phyloP scores from a whole-genome alignment of 2,113 vertebrate species.

The Glaucidium brasilianum region DNA sequence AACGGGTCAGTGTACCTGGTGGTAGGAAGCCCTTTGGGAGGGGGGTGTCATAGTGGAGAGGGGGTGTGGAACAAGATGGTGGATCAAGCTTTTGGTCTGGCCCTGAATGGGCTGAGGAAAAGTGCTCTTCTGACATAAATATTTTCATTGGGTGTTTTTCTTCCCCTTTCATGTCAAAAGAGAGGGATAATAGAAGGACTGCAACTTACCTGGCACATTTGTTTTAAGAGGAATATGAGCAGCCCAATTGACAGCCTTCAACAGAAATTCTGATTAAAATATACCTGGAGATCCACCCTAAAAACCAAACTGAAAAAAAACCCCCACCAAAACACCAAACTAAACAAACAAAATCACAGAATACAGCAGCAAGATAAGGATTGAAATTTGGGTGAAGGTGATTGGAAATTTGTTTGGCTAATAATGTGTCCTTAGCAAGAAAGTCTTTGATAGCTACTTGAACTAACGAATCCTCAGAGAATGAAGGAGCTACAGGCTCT shows the following conservation, averaged over 20 bases:
- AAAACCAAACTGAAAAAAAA: not conserved
- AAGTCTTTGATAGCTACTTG: not conserved
- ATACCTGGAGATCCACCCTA: not conserved
- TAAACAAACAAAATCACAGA: not conserved
- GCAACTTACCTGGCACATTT: not conserved
- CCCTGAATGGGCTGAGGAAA: not conserved
- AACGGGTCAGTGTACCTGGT: not conserved
- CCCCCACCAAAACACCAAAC: not conserved
- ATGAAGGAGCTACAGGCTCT: not conserved
- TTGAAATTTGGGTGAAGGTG: not conserved
- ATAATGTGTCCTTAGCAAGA: not conserved
- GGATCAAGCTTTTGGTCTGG: not conserved
- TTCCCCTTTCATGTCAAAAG: not conserved
- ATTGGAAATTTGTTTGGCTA: not conserved
- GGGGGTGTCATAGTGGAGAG: not conserved
- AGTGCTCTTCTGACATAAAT: not conserved
- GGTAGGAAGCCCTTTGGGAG: not conserved
- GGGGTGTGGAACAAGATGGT: not conserved
- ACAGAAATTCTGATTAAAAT: not conserved
- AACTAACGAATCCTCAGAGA: not conserved
- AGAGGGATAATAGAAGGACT: not conserved
- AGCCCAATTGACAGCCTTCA: not conserved
- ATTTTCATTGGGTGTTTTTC: no score
- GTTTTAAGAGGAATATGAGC: not conserved
- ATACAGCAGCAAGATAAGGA: not conserved